Base-by-base conservation (phyloP, 2,888 invertebrate species). In the Tetheella fluctuosa region DNA sequence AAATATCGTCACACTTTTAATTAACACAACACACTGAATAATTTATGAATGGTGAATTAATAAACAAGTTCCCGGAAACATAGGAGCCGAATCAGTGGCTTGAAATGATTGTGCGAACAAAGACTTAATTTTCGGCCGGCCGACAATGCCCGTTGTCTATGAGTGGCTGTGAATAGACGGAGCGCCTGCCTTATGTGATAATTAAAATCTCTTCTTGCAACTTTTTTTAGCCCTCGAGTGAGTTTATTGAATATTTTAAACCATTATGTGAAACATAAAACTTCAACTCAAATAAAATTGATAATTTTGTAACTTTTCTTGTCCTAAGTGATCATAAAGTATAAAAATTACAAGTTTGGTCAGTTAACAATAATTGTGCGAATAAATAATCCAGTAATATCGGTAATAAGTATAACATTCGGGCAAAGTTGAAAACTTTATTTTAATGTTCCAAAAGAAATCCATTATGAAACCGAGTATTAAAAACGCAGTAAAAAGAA, bases 391-490 rank as follows among this genome's bases (percentile, higher is more conserved):
- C n/a, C n/a, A n/a, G n/a, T n/a, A n/a, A n/a, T n/a, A n/a, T n/a
- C n/a, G n/a, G n/a, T n/a, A n/a, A n/a, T n/a, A n/a, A n/a, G n/a
- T n/a, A n/a, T n/a, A n/a, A n/a, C n/a, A n/a, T n/a, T n/a, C n/a
- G n/a, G n/a, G n/a, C n/a, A n/a, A n/a, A n/a, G n/a, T n/a, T n/a
- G n/a, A n/a, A n/a, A n/a, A n/a, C n/a, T n/a, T n/a, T n/a, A n/a
- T n/a, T n/a, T 34, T 34, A 34, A 2, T 6, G 8, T 8, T 7
- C 6, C 34, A 6, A 7, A 12, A 10, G 6, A 53, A 23, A n/a
- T n/a, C n/a, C n/a, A n/a, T n/a, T 28, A 53, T 23, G 10, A 53
- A 53, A 8, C 30, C 15, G 17, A 60, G 65, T 60, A n/a, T n/a
- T n/a, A n/a, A n/a, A n/a, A n/a, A n/a, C n/a, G n/a, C n/a, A n/a